Percentiles rank a stretch among this genome's conserved stretches.
Evolutionary conservation across 2,888 invertebrate genomes (phyloP).

Genomic region (Agriopis leucophaearia): DNA sequence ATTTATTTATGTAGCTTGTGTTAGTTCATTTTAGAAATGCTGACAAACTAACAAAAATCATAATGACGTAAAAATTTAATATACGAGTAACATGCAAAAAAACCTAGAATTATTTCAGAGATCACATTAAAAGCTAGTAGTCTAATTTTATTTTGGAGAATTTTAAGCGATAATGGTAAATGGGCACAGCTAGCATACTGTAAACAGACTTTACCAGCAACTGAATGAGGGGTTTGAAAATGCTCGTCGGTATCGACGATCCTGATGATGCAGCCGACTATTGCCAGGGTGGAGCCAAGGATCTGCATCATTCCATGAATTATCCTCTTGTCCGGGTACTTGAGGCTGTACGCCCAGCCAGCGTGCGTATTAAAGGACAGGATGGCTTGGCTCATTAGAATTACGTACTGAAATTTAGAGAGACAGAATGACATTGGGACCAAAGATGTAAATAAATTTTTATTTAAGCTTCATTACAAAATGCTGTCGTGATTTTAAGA

Average conservation of each 20-base stretch:
- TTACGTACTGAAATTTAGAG: slow-evolving; percentile 60
- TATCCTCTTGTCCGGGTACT: slow-evolving; percentile 56
- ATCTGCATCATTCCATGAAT: slow-evolving; percentile 66
- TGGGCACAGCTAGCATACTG: neutral
- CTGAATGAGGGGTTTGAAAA: slow-evolving; percentile 55
- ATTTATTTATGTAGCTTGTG: too few relatives aligned
- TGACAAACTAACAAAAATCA: too few relatives aligned
- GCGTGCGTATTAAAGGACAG: slow-evolving; percentile 59
- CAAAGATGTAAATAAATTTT: neutral
- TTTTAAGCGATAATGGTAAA: too few relatives aligned
- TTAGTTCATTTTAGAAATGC: too few relatives aligned
- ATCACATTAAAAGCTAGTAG: too few relatives aligned
- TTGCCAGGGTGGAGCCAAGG: slow-evolving; percentile 60
- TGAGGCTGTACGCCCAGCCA: slow-evolving; percentile 61
- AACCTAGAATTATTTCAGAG: too few relatives aligned
- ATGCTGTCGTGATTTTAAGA: too few relatives aligned
- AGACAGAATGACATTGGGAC: slow-evolving; percentile 28
- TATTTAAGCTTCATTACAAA: neutral
- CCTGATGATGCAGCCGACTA: slow-evolving; percentile 58
- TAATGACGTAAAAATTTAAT: too few relatives aligned
- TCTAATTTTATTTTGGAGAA: too few relatives aligned
- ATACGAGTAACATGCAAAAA: too few relatives aligned
- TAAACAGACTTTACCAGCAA: slow-evolving; percentile 56
- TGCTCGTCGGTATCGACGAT: slow-evolving; percentile 40
- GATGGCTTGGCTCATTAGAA: slow-evolving; percentile 68